Evolutionary conservation across 2,797 vertebrate genomes (phyloP).

Genomic region (Macropus fuliginosus): DNA sequence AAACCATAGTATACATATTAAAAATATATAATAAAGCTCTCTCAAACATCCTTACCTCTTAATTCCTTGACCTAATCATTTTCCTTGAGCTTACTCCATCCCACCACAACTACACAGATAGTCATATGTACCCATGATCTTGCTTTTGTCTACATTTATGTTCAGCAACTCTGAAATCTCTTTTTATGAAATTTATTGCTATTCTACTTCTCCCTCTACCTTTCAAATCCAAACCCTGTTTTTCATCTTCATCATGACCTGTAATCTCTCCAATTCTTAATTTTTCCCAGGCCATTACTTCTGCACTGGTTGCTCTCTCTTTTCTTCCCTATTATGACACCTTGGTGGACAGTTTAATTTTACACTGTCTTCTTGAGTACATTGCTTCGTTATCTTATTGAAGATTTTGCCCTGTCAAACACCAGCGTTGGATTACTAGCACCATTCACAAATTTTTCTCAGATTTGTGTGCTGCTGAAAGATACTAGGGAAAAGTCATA

Average conservation of each 20-base stretch:
- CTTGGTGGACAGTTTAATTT: background rate
- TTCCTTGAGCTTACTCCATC: background rate
- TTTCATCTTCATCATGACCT: background rate
- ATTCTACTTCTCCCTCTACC: background rate
- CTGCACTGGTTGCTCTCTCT: background rate
- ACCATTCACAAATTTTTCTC: background rate
- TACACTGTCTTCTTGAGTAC: background rate
- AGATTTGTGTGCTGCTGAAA: background rate
- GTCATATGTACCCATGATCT: background rate
- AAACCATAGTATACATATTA: no score
- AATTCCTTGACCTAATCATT: background rate
- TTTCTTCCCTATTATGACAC: background rate
- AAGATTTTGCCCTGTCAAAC: background rate
- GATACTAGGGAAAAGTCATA: background rate
- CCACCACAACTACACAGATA: background rate
- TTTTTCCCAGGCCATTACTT: background rate
- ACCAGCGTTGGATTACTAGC: background rate
- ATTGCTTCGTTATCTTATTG: background rate
- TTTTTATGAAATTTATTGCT: background rate
- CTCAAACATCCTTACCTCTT: background rate
- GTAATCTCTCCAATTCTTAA: background rate
- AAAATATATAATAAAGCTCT: background rate
- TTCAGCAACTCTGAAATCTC: background rate
- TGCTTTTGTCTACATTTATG: background rate
- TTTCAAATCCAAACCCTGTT: background rate